phyloP scores from a whole-genome alignment of 30 jellyfish, hydroid and myxozoan genomes.

The Hydractinia echinata region DNA sequence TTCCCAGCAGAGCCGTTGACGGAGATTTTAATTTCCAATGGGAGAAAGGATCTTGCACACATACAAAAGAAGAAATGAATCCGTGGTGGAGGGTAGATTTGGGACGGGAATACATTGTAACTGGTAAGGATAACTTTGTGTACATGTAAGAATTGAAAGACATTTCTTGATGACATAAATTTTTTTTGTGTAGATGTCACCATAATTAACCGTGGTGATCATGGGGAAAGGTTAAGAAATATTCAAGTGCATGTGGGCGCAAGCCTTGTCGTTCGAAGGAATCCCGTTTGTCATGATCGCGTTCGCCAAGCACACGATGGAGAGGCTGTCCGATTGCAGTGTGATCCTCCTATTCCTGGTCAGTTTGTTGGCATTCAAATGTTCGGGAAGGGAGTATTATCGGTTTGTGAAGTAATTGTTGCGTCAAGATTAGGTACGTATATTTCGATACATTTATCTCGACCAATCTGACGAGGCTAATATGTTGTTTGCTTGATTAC shows the following conservation, averaged over 20 bases:
- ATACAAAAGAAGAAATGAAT: slow-evolving; percentile 64
- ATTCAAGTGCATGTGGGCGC: slow-evolving; percentile 92
- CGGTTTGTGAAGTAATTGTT: slow-evolving; percentile 95
- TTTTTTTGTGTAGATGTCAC: slow-evolving; percentile 60
- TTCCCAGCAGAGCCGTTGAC: slow-evolving; percentile 88
- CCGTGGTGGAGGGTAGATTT: slow-evolving; percentile 99
- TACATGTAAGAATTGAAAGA: background rate
- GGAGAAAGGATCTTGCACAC: slow-evolving; percentile 83
- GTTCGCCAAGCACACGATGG: slow-evolving; percentile 82
- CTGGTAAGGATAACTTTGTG: slow-evolving; percentile 46
- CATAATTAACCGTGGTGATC: slow-evolving; percentile 88
- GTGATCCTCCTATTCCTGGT: slow-evolving; percentile 99
- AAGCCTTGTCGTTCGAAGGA: slow-evolving; percentile 37
- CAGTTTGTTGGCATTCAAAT: slow-evolving; percentile 86
- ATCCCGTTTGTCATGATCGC: slow-evolving; percentile 97
- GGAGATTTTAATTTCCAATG: slow-evolving; percentile 81
- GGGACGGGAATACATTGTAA: slow-evolving; percentile 84
- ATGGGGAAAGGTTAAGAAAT: slow-evolving; percentile 80
- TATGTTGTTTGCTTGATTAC: no score
- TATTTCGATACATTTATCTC: background rate
- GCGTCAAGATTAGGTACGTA: slow-evolving; percentile 80
- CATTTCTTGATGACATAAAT: background rate
- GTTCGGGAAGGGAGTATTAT: slow-evolving; percentile 86
- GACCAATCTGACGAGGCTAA: background rate
- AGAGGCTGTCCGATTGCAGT: slow-evolving; percentile 90